Percentiles rank a stretch among this genome's conserved stretches.
These are phyloP conservation scores for Chrysina gloriosa DNA, from an alignment of 2,888 invertebrate genomes.

Conservation along the genomic window DNA sequence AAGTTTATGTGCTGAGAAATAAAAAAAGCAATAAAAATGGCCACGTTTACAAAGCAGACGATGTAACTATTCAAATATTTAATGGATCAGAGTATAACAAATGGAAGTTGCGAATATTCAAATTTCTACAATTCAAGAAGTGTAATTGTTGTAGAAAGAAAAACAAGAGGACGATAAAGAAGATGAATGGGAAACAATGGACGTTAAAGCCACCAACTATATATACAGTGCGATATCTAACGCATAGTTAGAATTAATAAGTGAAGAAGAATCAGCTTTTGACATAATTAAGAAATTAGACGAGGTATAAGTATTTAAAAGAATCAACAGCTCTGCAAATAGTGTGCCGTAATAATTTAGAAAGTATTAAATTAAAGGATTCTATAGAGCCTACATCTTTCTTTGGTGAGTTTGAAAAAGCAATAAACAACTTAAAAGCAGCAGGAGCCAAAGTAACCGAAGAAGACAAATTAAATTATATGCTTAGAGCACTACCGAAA, in stretches of 20 bases:
- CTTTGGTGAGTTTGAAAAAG: constrained; percentile 11
- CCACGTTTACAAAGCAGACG: no score
- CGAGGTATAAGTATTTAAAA: constrained; percentile 45
- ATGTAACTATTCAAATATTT: no score
- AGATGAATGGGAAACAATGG: no score
- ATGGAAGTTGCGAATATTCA: no score
- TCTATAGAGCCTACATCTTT: not conserved
- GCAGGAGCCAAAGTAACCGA: not conserved
- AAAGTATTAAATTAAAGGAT: constrained; percentile 46
- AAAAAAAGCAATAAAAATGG: no score
- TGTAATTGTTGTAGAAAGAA: no score
- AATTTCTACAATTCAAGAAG: no score
- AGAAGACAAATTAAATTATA: constrained; percentile 14
- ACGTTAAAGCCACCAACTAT: no score
- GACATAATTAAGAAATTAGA: constrained; percentile 51
- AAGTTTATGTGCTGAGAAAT: no score
- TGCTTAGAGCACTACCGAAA: constrained; percentile 46
- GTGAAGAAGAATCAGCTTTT: constrained; percentile 45
- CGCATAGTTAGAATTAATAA: constrained; percentile 46
- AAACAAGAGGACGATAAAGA: no score
- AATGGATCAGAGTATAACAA: no score
- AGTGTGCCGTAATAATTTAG: constrained; percentile 49
- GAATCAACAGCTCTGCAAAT: constrained; percentile 51
- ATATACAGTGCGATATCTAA: no score
- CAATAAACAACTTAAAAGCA: constrained; percentile 1